phyloP scores from a whole-genome alignment of 2,888 invertebrate genomes.

The Sclerodermus sp. region DNA sequence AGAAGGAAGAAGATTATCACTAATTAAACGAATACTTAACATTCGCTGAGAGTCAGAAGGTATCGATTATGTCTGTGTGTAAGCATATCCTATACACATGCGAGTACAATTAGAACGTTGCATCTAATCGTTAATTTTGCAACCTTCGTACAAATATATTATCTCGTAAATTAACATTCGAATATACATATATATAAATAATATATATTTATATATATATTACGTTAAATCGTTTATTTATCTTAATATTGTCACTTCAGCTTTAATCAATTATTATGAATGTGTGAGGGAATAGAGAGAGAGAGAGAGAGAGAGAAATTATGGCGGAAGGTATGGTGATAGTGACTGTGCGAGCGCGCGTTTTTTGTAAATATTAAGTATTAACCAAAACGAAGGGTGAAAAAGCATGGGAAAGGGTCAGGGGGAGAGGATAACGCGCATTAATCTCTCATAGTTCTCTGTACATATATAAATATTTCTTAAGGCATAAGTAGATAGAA shows the following conservation, averaged over 20 bases:
- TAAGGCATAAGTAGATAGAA: slow-evolving; percentile 21
- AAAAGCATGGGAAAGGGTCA: slow-evolving; percentile 6
- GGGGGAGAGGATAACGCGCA: slow-evolving; percentile 5
- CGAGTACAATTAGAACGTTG: slow-evolving; percentile 19
- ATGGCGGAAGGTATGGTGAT: too few relatives aligned
- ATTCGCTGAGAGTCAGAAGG: slow-evolving; percentile 43
- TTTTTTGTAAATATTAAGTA: too few relatives aligned
- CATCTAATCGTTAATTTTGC: slow-evolving; percentile 34
- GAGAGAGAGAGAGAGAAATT: slow-evolving; percentile 2
- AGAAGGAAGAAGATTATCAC: background rate
- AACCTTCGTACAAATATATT: slow-evolving; percentile 20
- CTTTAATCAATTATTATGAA: slow-evolving; percentile 39
- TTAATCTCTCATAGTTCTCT: slow-evolving; percentile 31
- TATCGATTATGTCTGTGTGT: slow-evolving; percentile 25
- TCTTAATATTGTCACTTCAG: slow-evolving; percentile 42
- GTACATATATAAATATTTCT: slow-evolving; percentile 42
- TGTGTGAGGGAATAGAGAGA: slow-evolving; percentile 2
- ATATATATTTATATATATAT: too few relatives aligned
- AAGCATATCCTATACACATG: slow-evolving; percentile 19
- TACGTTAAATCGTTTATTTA: slow-evolving; percentile 41
- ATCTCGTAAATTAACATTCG: slow-evolving; percentile 31
- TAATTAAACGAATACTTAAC: slow-evolving; percentile 39
- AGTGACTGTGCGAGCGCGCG: too few relatives aligned
- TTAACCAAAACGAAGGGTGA: too few relatives aligned
- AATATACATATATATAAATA: slow-evolving; percentile 45